Conservation (phyloP, 2,113 vertebrate species). For the Tachycineta bicolor region DNA sequence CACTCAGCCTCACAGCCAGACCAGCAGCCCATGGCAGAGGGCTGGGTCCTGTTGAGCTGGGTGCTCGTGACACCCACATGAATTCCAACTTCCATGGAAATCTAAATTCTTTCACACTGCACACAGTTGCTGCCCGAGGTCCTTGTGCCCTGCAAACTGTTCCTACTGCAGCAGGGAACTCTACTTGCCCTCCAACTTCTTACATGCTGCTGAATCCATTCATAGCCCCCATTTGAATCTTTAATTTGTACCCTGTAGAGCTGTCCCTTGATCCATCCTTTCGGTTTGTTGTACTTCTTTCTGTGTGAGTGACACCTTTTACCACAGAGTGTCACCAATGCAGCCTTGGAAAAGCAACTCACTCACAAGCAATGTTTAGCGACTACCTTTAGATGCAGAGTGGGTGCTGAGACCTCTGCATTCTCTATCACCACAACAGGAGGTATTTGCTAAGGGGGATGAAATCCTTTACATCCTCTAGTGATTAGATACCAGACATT, state of each 20-base stretch:
- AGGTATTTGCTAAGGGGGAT: background rate
- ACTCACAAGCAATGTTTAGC: background rate
- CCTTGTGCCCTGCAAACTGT: background rate
- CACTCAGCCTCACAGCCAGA: background rate
- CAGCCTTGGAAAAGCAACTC: background rate
- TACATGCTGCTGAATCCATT: background rate
- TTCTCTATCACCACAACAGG: background rate
- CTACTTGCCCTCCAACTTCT: background rate
- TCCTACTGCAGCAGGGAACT: background rate
- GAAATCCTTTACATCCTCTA: background rate
- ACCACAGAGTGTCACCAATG: background rate
- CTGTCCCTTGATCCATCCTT: background rate
- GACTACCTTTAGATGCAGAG: background rate
- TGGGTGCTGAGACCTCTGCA: background rate
- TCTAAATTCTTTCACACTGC: background rate
- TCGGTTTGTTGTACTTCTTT: background rate
- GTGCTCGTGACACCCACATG: background rate
- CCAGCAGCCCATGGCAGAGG: background rate
- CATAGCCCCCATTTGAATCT: background rate
- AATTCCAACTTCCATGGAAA: background rate
- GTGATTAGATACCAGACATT: background rate
- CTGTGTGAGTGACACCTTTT: background rate
- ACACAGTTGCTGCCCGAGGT: background rate
- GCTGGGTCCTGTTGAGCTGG: background rate
- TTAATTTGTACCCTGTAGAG: background rate